phyloP scores from a whole-genome alignment of 2,797 vertebrate genomes.

The Notoglanidium macrostoma region DNA sequence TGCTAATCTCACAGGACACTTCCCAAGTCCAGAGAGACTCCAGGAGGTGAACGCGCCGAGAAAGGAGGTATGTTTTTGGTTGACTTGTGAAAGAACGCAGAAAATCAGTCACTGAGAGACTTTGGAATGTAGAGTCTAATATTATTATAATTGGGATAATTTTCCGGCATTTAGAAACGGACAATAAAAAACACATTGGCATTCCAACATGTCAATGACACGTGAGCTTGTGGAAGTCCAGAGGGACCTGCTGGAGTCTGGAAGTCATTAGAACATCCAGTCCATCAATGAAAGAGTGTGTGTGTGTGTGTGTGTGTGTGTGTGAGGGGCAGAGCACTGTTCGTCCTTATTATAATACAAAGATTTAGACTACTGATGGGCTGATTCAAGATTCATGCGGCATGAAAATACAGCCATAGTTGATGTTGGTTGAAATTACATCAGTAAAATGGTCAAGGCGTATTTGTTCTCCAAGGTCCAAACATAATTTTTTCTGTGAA shows the following conservation, averaged over 20 bases:
- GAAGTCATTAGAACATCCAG: slow-evolving; percentile 40
- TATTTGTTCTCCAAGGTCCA: neutral
- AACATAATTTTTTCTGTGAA: neutral
- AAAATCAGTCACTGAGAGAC: neutral
- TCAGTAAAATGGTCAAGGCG: neutral
- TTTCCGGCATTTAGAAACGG: neutral
- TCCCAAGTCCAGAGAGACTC: neutral
- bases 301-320: neutral
- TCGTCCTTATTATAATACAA: neutral
- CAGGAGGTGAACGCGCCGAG: neutral
- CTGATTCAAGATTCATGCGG: neutral
- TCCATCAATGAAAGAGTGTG: neutral
- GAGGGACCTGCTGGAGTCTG: slow-evolving; percentile 34
- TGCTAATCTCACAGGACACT: neutral
- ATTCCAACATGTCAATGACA: slow-evolving; percentile 14
- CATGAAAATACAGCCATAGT: neutral
- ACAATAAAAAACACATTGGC: neutral
- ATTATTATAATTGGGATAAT: neutral
- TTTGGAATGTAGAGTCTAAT: too few relatives aligned
- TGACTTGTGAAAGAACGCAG: neutral
- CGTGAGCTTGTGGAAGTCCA: neutral
- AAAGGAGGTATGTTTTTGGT: neutral
- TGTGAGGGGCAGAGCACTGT: neutral
- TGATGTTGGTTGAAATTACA: neutral
- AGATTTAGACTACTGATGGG: neutral